Conservation (phyloP, 2,888 invertebrate genomes). For the Myopa tessellatipennis region DNA sequence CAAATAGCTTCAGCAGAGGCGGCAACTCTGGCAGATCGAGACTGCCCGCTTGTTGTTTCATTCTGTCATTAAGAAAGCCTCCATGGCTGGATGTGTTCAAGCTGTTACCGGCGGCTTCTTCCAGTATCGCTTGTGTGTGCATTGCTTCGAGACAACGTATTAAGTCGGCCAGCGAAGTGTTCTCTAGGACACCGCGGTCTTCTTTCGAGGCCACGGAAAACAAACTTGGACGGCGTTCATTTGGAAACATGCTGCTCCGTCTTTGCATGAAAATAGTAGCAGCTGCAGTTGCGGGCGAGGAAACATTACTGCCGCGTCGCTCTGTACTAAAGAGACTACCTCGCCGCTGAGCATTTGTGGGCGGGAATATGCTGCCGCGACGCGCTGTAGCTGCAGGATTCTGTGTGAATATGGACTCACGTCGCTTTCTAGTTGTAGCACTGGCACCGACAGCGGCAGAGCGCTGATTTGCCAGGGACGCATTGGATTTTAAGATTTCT, state of each 20-base stretch:
- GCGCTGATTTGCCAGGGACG: slow-evolving; percentile 55
- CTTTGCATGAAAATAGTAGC: slow-evolving; percentile 52
- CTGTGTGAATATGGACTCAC: slow-evolving; percentile 63
- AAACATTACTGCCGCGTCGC: slow-evolving; percentile 49
- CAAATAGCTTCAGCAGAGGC: slow-evolving; percentile 68
- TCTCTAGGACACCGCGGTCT: slow-evolving; percentile 74
- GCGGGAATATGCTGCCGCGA: slow-evolving; percentile 61
- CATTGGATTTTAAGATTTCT: slow-evolving; percentile 46
- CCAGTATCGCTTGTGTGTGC: slow-evolving; percentile 69
- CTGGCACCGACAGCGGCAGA: slow-evolving; percentile 31
- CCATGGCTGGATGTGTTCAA: slow-evolving; percentile 27
- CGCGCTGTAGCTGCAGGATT: slow-evolving; percentile 59
- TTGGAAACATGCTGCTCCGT: slow-evolving; percentile 61
- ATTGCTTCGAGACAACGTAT: slow-evolving; percentile 81
- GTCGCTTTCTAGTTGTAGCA: slow-evolving; percentile 52
- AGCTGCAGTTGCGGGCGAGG: slow-evolving; percentile 51
- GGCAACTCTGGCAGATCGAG: slow-evolving; percentile 69
- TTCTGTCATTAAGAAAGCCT: slow-evolving; percentile 43
- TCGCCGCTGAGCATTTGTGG: slow-evolving; percentile 56
- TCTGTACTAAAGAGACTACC: slow-evolving; percentile 55
- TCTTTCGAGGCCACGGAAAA: slow-evolving; percentile 65
- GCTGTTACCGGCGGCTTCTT: slow-evolving; percentile 49
- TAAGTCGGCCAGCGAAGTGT: slow-evolving; percentile 85
- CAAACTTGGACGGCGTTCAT: slow-evolving; percentile 58
- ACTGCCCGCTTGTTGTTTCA: slow-evolving; percentile 70